phyloP scores from a whole-genome alignment of 2,888 invertebrate genomes.

The Gisinianus flammeolus region DNA sequence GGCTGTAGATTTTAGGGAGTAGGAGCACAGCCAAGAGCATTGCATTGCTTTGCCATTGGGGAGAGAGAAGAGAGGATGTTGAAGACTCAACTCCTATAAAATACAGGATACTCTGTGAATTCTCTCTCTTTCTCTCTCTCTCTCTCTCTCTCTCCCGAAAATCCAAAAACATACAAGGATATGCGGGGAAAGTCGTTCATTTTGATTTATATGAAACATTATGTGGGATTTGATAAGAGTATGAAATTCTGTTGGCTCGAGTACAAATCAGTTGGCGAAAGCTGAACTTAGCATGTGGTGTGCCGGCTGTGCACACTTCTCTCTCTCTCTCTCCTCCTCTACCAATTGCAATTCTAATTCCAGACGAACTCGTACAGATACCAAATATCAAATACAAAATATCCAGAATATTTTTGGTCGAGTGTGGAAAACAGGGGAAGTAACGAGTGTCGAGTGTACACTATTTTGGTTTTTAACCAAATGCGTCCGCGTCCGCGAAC shows the following conservation, averaged over 20 bases:
- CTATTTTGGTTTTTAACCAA: no score
- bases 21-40: neutral
- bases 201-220: slow-evolving; percentile 39
- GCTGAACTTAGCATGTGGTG: slow-evolving; percentile 16
- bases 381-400: no score
- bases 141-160: no score
- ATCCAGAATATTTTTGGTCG: no score
- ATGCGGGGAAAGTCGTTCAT: slow-evolving; percentile 23
- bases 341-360: no score
- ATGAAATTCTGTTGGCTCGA: slow-evolving; percentile 29
- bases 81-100: no score
- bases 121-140: no score
- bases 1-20: neutral
- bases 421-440: no score
- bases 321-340: neutral
- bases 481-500: no score
- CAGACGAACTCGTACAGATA: no score
- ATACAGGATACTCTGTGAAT: neutral
- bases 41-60: neutral
- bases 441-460: no score
- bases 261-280: slow-evolving; percentile 38
- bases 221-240: slow-evolving; percentile 33
- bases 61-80: neutral
- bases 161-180: neutral
- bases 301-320: neutral